Base-by-base conservation (phyloP, 2,888 invertebrate genomes). In the Drosophila testacea region DNA sequence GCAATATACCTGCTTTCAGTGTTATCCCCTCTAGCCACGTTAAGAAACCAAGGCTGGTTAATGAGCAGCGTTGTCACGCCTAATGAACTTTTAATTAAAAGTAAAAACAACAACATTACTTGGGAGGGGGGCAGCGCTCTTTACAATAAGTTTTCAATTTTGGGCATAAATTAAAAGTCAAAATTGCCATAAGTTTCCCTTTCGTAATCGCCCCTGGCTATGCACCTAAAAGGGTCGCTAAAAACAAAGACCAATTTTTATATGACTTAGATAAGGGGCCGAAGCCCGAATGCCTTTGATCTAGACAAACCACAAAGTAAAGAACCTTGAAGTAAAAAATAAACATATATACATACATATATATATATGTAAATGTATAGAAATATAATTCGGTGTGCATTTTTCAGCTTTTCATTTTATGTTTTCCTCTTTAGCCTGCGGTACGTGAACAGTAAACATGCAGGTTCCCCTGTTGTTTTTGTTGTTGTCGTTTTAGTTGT, bases 41-140 rank as follows among this genome's bases (percentile, higher is more conserved):
- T 5, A 4, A 60, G 30, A 47, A 67, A 60, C 67, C 69, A 77
- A 85, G 70, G 65, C 55, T 56, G 55, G 57, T 77, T 83, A 85
- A 85, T 83, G 85, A 87, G 73, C 80, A 68, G 65, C 67, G 73
- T 73, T 81, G 79, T 81, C 79, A 80, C 72, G 88, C 80, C 78
- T 86, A 86, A 85, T 85, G 87, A 88, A 88, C 87, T 83, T 88
- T 88, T 85, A 88, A 83, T 88, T 85, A 86, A 80, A 82, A 78
- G 87, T 67, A 66, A 74, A 51, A 73, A 65, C 70, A 79, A 80
- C 60, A 69, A 34, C 46, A 67, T 55, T 34, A 34, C n/a, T 3
- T 11, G 4, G 16, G n/a, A 1, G 6, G 36, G 9, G 67, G 56
- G 2, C 32, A 34, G 11, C 27, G 6, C 46, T 68, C 59, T 59